Conservation (phyloP, 2,797 vertebrate species). For the Emys orbicularis region DNA sequence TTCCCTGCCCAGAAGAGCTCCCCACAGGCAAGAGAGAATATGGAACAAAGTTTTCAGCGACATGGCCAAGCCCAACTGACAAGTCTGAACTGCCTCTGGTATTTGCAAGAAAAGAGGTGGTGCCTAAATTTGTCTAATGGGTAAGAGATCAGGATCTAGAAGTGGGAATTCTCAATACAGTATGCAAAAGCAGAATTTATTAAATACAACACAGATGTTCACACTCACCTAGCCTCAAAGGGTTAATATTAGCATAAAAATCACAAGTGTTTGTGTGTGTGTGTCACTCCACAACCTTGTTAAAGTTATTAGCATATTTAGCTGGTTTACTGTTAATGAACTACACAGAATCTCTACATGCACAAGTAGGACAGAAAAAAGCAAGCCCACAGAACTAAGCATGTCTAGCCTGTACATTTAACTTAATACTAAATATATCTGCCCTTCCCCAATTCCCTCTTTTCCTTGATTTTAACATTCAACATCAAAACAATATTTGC, state of each 20-base stretch:
- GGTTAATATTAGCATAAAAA: background rate
- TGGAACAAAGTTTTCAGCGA: background rate
- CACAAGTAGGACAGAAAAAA: background rate
- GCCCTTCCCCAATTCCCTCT: background rate
- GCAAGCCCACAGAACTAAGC: background rate
- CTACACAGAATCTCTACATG: background rate
- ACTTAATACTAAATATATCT: background rate
- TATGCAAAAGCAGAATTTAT: background rate
- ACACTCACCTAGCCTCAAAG: background rate
- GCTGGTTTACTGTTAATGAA: background rate
- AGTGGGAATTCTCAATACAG: background rate
- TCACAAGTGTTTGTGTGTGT: background rate
- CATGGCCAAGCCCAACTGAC: background rate
- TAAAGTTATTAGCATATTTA: background rate
- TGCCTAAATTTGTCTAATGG: background rate
- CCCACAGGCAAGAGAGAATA: background rate
- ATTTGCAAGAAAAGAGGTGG: background rate
- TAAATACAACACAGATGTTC: background rate
- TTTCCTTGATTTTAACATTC: background rate
- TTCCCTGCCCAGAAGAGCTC: background rate
- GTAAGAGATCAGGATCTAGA: background rate
- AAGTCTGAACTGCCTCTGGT: background rate
- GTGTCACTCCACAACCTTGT: background rate
- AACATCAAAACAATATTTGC: background rate
- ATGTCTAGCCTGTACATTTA: background rate